Evolutionary conservation across 2,888 invertebrate genomes (phyloP).

Genomic region (Caenorhabditis auriculariae): DNA sequence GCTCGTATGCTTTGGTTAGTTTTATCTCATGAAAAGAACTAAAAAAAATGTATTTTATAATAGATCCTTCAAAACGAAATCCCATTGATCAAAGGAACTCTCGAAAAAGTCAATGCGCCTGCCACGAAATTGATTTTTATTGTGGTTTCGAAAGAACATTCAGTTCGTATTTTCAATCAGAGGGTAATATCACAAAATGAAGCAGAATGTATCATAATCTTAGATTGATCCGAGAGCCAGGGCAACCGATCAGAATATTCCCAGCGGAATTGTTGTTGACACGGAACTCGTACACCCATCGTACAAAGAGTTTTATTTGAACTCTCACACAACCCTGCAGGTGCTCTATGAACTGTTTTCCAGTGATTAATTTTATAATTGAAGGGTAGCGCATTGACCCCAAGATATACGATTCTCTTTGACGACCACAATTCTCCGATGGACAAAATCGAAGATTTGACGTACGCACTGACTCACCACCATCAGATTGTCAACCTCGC

Average conservation of each 20-base stretch:
- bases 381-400: slow-evolving; percentile 58
- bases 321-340: slow-evolving; percentile 55
- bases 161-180: slow-evolving; percentile 32
- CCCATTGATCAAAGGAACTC: slow-evolving; percentile 35
- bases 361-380: slow-evolving; percentile 4
- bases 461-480: slow-evolving; percentile 45
- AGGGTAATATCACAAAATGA: slow-evolving; percentile 1
- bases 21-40: too few relatives aligned
- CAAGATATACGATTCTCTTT: slow-evolving; percentile 53
- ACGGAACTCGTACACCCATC: slow-evolving; percentile 36
- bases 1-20: slow-evolving; percentile 27
- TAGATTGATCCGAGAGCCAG: not conserved
- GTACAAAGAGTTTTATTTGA: slow-evolving; percentile 54
- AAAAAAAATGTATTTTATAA: not conserved
- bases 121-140: slow-evolving; percentile 40
- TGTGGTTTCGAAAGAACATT: slow-evolving; percentile 49
- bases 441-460: slow-evolving; percentile 45
- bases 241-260: slow-evolving; percentile 46
- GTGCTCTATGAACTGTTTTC: slow-evolving; percentile 10
- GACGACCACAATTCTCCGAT: slow-evolving; percentile 43
- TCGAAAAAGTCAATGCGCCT: slow-evolving; percentile 8
- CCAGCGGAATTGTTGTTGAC: slow-evolving; percentile 53
- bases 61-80: slow-evolving; percentile 44
- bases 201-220: too few relatives aligned
- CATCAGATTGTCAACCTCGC: slow-evolving; percentile 53